Evolutionary conservation across 2,797 vertebrate species (phyloP).

Genomic region (Apogon hyalosoma): DNA sequence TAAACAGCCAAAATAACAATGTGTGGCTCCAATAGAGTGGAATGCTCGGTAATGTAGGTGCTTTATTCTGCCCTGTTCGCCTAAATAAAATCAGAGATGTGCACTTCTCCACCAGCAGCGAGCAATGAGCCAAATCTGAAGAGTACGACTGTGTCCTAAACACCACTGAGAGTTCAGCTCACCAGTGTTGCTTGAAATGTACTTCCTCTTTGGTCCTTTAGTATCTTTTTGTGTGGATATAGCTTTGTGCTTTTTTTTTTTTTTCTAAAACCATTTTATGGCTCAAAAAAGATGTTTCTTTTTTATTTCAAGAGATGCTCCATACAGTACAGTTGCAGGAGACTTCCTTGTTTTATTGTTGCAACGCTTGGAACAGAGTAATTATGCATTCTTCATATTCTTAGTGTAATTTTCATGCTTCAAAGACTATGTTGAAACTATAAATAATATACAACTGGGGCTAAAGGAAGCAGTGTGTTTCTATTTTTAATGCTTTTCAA

Average conservation of each 20-base stretch:
- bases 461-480: constrained; percentile 10
- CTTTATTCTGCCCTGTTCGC: neutral
- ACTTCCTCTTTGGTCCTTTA: neutral
- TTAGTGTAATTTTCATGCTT: too few relatives aligned
- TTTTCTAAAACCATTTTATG: neutral
- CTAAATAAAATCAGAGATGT: constrained; percentile 7
- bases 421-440: too few relatives aligned
- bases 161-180: neutral
- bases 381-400: too few relatives aligned
- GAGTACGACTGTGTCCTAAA: neutral
- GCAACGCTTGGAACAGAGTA: constrained; percentile 8
- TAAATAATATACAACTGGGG: too few relatives aligned
- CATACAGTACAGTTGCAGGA: constrained; percentile 7
- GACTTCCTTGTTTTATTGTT: constrained; percentile 3
- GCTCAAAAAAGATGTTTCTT: neutral
- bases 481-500: neutral
- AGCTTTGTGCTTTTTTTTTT: neutral
- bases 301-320: constrained; percentile 44
- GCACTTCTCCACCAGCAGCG: neutral
- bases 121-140: neutral
- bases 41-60: neutral
- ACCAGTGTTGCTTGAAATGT: neutral
- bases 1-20: neutral
- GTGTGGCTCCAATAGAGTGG: neutral
- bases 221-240: neutral